phyloP scores from a whole-genome alignment of 64 coral and sea anemone genomes.

The Dendrophyllia cribrosa region DNA sequence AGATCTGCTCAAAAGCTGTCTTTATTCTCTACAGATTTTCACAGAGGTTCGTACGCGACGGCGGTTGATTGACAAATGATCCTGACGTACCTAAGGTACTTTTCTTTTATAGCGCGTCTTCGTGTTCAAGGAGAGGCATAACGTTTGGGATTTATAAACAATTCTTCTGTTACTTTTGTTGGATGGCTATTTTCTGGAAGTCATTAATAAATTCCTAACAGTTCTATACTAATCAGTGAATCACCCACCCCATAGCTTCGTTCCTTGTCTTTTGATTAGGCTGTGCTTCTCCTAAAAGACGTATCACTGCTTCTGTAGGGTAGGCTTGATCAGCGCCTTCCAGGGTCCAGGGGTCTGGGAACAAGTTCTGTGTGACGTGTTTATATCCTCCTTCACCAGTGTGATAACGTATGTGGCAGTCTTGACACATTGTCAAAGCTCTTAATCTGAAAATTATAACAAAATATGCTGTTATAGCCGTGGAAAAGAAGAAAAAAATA shows the following conservation, averaged over 20 bases:
- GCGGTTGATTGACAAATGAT: no score
- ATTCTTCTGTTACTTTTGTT: no score
- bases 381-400: slow-evolving; percentile 52
- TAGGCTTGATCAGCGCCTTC: slow-evolving; percentile 83
- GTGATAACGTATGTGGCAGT: slow-evolving; percentile 81
- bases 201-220: not conserved
- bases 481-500: not conserved
- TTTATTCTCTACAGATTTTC: no score
- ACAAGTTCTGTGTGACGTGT: slow-evolving; percentile 86
- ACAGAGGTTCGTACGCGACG: no score
- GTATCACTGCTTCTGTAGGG: slow-evolving; percentile 84
- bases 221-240: not conserved
- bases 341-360: slow-evolving; percentile 92
- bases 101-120: no score
- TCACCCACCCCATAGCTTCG: slow-evolving; percentile 87
- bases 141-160: no score
- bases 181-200: no score
- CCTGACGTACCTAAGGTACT: no score
- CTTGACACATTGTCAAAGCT: slow-evolving; percentile 85
- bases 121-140: no score
- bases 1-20: no score
- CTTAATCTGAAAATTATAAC: slow-evolving; percentile 14
- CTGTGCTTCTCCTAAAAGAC: slow-evolving; percentile 87
- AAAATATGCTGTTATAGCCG: not conserved
- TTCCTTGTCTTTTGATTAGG: slow-evolving; percentile 81